A percentile compares a stretch with the other conserved stretches of the same genome.
Conservation (phyloP, 2,888 invertebrate species). For the Apodemia duryi region DNA sequence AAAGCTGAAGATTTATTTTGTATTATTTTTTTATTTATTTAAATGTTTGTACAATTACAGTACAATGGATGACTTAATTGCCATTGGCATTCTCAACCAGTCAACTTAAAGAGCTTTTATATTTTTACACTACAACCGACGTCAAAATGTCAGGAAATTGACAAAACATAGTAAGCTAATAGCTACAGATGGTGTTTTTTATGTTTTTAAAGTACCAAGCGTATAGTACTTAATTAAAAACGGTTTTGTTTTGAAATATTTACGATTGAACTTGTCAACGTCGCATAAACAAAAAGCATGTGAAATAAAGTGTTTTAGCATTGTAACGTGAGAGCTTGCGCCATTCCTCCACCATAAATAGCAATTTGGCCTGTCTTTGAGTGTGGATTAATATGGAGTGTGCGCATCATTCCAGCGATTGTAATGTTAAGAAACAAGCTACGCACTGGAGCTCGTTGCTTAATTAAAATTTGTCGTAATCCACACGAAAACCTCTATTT, state of each 20-base stretch:
- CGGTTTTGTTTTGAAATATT: constrained; percentile 20
- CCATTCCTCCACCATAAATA: constrained; percentile 11
- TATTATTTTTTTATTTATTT: too few species aligned
- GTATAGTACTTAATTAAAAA: constrained; percentile 6
- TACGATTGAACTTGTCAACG: constrained; percentile 25
- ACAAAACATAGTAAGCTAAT: too few species aligned
- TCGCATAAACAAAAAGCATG: constrained; percentile 17
- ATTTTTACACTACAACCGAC: too few species aligned
- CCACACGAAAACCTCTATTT: too few species aligned
- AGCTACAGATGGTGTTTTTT: too few species aligned
- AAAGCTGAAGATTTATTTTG: too few species aligned
- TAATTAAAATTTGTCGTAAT: too few species aligned
- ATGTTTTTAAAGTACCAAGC: neutral
- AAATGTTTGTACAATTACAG: too few species aligned
- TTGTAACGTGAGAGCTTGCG: constrained; percentile 13
- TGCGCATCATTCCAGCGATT: neutral
- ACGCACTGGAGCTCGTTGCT: neutral
- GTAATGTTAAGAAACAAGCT: neutral
- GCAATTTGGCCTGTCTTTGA: constrained; percentile 5
- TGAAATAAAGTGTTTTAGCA: constrained; percentile 7
- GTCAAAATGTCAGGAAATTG: too few species aligned
- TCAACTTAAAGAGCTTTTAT: too few species aligned
- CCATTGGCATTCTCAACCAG: too few species aligned
- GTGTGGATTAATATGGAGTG: neutral
- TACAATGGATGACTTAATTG: too few species aligned